Percentiles rank a stretch among this genome's conserved stretches.
Evolutionary conservation across 30 jellyfish, hydroid and myxozoan genomes (phyloP).

Genomic region (Rhopilema esculentum): DNA sequence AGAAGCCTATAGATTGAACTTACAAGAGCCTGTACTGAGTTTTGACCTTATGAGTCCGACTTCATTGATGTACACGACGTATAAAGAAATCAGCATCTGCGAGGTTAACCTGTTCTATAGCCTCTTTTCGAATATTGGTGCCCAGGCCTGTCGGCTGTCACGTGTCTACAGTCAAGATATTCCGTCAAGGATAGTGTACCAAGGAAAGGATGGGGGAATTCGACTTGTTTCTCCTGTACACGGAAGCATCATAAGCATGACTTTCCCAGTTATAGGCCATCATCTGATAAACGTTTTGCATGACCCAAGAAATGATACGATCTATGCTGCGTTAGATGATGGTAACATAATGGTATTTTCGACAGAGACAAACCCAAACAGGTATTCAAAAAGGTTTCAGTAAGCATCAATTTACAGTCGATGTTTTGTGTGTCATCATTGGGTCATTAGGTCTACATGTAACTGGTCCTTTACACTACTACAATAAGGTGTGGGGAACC

Average conservation of each 20-base stretch:
- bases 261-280: slow-evolving; percentile 79
- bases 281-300: slow-evolving; percentile 55
- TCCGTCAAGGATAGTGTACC: slow-evolving; percentile 67
- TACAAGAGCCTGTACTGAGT: slow-evolving; percentile 57
- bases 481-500: not conserved
- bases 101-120: slow-evolving; percentile 73
- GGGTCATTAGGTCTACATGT: no score
- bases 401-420: no score
- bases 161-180: slow-evolving; percentile 25
- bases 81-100: slow-evolving; percentile 40
- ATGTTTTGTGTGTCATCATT: no score
- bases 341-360: slow-evolving; percentile 84
- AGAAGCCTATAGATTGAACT: slow-evolving; percentile 83
- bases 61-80: slow-evolving; percentile 70
- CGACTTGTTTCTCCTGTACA: slow-evolving; percentile 93
- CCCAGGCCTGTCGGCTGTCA: slow-evolving; percentile 40
- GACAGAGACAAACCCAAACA: slow-evolving; percentile 90
- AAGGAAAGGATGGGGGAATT: slow-evolving; percentile 89
- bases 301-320: slow-evolving; percentile 52
- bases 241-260: slow-evolving; percentile 79
- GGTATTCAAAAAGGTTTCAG: slow-evolving; percentile 85
- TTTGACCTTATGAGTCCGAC: slow-evolving; percentile 44
- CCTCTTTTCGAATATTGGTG: slow-evolving; percentile 76
- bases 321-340: slow-evolving; percentile 57
- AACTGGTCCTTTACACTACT: no score